phyloP scores from a whole-genome alignment of 2,113 vertebrate species.

The Sander lucioperca region DNA sequence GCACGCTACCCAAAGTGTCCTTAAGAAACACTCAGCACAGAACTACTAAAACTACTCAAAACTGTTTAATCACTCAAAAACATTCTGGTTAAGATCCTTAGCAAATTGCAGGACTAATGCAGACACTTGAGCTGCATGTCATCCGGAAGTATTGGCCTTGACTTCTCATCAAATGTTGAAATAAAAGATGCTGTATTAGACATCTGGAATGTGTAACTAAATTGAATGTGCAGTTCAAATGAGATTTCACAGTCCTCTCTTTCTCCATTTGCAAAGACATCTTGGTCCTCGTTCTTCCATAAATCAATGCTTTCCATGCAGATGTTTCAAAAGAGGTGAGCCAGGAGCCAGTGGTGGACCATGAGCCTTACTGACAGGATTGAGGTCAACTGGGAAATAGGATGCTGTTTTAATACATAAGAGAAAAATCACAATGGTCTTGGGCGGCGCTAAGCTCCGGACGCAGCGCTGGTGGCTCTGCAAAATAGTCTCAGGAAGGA shows the following conservation, averaged over 20 bases:
- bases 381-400: too few relatives aligned
- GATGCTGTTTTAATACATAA: too few relatives aligned
- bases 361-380: too few relatives aligned
- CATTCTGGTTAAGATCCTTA: not conserved
- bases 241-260: not conserved
- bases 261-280: not conserved
- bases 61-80: constrained; percentile 17
- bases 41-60: not conserved
- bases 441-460: too few relatives aligned
- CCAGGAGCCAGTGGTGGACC: too few relatives aligned
- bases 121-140: not conserved
- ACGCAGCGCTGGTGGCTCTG: too few relatives aligned
- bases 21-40: constrained; percentile 43
- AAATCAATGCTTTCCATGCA: too few relatives aligned
- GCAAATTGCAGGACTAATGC: not conserved
- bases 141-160: not conserved
- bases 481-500: too few relatives aligned
- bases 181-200: not conserved
- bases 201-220: not conserved
- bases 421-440: too few relatives aligned
- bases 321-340: too few relatives aligned
- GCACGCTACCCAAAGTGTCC: not conserved
- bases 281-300: not conserved
- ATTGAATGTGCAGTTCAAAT: constrained; percentile 1
- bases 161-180: not conserved